These are phyloP conservation scores for Deilephila elpenor DNA, from an alignment of 2,888 invertebrate genomes.

Conservation along the genomic window DNA sequence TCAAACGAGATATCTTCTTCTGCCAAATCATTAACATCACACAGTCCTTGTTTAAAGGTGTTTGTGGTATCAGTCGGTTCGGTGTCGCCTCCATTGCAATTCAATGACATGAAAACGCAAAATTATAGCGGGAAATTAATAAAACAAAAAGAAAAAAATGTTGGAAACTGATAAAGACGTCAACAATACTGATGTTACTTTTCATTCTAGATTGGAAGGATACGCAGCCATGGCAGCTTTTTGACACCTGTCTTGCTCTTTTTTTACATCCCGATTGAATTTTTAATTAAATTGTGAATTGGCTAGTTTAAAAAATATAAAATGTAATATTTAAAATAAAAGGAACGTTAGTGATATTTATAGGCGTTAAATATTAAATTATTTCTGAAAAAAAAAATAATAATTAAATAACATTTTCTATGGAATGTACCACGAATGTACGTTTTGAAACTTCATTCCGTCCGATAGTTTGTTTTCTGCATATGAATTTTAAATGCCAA, in stretches of 20 bases:
- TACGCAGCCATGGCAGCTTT: slow-evolving; percentile 23
- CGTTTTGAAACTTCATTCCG: background rate
- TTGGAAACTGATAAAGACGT: slow-evolving; percentile 51
- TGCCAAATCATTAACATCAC: slow-evolving; percentile 36
- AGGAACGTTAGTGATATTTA: background rate
- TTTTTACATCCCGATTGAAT: too few species aligned
- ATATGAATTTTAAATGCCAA: too few species aligned
- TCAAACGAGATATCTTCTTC: slow-evolving; percentile 50
- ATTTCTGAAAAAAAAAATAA: background rate
- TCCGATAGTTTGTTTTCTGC: too few species aligned
- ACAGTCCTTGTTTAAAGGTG: slow-evolving; percentile 37
- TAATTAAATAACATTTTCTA: background rate
- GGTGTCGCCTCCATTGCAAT: slow-evolving; percentile 57
- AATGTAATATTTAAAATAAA: background rate
- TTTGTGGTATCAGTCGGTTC: slow-evolving; percentile 34
- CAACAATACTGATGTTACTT: slow-evolving; percentile 55
- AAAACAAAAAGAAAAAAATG: slow-evolving; percentile 57
- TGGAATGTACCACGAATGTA: too few species aligned
- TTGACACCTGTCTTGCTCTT: slow-evolving; percentile 12
- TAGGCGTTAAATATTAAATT: too few species aligned
- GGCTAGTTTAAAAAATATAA: too few species aligned
- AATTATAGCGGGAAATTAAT: slow-evolving; percentile 56
- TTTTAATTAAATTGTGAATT: too few species aligned
- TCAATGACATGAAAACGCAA: slow-evolving; percentile 55
- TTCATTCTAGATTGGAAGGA: slow-evolving; percentile 38